These are phyloP conservation scores for Heliconius hewitsoni DNA, from an alignment of 1,140 invertebrate genomes.

Conservation along the genomic window DNA sequence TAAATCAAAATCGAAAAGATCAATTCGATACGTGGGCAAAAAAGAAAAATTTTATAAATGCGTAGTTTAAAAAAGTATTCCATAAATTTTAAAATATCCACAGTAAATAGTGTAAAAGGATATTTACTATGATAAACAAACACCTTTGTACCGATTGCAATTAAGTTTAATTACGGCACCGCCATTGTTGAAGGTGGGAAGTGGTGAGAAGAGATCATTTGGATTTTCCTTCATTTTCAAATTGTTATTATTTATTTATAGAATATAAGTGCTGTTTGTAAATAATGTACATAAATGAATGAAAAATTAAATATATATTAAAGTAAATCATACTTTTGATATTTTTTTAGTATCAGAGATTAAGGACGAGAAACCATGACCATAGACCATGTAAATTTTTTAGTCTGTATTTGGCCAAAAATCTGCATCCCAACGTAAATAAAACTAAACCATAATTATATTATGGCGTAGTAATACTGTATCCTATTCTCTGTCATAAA, in stretches of 20 bases:
- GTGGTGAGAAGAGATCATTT: background rate
- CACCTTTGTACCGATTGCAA: background rate
- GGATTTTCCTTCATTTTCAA: slow-evolving; percentile 7
- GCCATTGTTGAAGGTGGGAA: slow-evolving; percentile 17
- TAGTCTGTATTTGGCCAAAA: too few species aligned
- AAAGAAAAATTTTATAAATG: too few species aligned
- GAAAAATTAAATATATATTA: background rate
- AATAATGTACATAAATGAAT: background rate
- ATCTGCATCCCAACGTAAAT: too few species aligned
- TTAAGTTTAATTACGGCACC: background rate
- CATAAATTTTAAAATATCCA: too few species aligned
- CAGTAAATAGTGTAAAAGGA: background rate
- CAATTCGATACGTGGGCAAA: too few species aligned
- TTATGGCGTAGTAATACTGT: too few species aligned
- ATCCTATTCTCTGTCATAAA: too few species aligned
- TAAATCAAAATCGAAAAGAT: too few species aligned
- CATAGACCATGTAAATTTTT: too few species aligned
- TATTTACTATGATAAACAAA: background rate
- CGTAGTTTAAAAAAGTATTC: too few species aligned
- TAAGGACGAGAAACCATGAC: too few species aligned
- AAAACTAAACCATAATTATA: too few species aligned
- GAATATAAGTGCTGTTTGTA: background rate
- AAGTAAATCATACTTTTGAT: background rate
- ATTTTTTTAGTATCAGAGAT: background rate
- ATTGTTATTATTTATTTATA: background rate